A percentile compares a stretch with the other conserved stretches of the same genome.
Evolutionary conservation across 2,113 vertebrate species (phyloP).

Genomic region (Scomber colias): DNA sequence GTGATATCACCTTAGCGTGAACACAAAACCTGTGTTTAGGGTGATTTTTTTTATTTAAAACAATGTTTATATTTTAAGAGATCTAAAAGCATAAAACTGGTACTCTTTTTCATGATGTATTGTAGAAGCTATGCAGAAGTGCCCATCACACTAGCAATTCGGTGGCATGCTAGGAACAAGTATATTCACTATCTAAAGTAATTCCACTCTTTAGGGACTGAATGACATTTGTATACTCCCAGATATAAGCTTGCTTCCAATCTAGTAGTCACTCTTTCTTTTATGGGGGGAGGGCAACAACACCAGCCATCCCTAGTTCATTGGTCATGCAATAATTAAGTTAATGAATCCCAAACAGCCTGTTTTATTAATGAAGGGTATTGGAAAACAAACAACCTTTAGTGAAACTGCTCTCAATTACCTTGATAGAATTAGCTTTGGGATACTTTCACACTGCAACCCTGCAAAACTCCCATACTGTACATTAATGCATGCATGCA

Average conservation of each 20-base stretch:
- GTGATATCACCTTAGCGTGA: neutral
- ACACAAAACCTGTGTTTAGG: neutral
- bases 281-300: neutral
- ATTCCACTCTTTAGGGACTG: neutral
- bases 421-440: neutral
- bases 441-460: neutral
- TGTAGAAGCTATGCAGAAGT: too few species aligned
- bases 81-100: slow-evolving; percentile 1
- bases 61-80: too few species aligned
- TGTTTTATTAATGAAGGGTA: neutral
- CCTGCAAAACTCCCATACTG: too few species aligned
- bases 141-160: too few species aligned
- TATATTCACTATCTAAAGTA: slow-evolving; percentile 18
- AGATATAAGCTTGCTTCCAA: neutral
- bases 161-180: neutral
- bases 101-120: too few species aligned
- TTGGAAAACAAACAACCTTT: neutral
- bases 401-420: neutral
- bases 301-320: neutral
- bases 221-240: slow-evolving; percentile 19
- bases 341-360: slow-evolving; percentile 2
- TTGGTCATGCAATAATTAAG: neutral
- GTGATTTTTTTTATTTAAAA: too few species aligned
- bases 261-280: neutral
- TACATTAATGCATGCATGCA: neutral